Evolutionary conservation across 2,888 invertebrate genomes (phyloP), one percentile per base, ranked within the genome.

Genomic region (Mimas tiliae): DNA sequence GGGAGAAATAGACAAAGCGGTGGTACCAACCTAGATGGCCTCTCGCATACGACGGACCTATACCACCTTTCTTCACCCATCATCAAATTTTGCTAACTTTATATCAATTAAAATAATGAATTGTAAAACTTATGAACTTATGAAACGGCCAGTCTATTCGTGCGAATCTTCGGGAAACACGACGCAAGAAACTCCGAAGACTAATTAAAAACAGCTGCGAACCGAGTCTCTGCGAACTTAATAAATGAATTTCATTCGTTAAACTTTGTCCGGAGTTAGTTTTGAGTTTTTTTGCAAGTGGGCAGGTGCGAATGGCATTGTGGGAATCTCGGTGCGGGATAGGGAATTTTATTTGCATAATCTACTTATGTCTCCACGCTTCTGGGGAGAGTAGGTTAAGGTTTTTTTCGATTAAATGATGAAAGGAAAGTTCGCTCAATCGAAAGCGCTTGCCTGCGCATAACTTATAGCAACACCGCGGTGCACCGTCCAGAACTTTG

Each of bases 241-340:
- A 74, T 72, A 78, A 81, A 81, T 76, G 73, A 80, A 75, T 80
- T 74, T 74, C 72, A 75, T 76, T 79, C 19, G 11, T 19, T 19
- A 6, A 58, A 58, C 58, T 58, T 42, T 8, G 42, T 42, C 58
- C 71, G 67, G 62, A 68, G 67, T 70, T 69, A 65, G 58, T 16
- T 50, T 27, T 9, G 55, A 55, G 38, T 38, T 55, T 6, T 58
- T 38, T 19, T 19, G n/a, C 38, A 12, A 38, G 11, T 42, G 1
- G 58, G 4, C 58, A 58, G 58, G 42, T 58, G 42, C n/a, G 7
- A 53, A n/a, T 33, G 45, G 45, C 45, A 45, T 14, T 45, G 12
- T 45, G 8, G 9, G 12, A 45, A 11, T 45, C 45, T 45, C 12
- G 12, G 14, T 45, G 45, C 38, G 38, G 38, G 38, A 38, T 6